Evolutionary conservation across 2,888 invertebrate genomes (phyloP).

Genomic region (Aphodius sticticus): DNA sequence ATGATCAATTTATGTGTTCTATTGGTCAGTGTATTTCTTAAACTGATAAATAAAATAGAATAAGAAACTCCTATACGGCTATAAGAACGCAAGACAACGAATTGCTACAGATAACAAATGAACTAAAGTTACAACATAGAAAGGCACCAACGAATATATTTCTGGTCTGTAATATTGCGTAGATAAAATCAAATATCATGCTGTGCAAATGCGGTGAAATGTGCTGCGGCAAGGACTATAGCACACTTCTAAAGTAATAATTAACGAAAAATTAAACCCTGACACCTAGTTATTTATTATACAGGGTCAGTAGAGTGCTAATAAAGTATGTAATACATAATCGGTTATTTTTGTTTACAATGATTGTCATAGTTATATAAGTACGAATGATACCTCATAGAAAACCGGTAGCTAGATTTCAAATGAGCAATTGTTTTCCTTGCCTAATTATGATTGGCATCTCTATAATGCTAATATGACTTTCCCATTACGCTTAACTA

Average conservation of each 20-base stretch:
- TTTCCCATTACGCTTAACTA: neutral
- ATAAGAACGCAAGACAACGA: neutral
- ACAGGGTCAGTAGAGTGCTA: neutral
- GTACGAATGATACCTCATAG: neutral
- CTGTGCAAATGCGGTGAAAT: neutral
- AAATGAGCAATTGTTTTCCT: neutral
- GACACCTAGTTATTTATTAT: neutral
- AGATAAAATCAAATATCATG: slow-evolving; percentile 4
- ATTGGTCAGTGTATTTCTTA: too few species aligned
- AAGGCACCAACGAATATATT: neutral
- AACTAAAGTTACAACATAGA: neutral
- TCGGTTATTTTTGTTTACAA: neutral
- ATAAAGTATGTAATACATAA: neutral
- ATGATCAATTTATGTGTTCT: too few species aligned
- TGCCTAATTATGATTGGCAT: neutral
- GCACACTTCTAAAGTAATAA: neutral
- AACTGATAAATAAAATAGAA: too few species aligned
- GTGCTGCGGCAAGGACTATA: neutral
- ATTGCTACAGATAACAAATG: neutral
- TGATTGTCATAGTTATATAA: neutral
- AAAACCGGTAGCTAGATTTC: neutral
- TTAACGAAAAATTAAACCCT: neutral
- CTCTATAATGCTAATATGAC: neutral
- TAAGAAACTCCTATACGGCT: too few species aligned
- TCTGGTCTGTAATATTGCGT: neutral